Percentiles rank a stretch among this genome's conserved stretches.
phyloP scores from a whole-genome alignment of 1,140 invertebrate genomes.

The Bombus turneri region DNA sequence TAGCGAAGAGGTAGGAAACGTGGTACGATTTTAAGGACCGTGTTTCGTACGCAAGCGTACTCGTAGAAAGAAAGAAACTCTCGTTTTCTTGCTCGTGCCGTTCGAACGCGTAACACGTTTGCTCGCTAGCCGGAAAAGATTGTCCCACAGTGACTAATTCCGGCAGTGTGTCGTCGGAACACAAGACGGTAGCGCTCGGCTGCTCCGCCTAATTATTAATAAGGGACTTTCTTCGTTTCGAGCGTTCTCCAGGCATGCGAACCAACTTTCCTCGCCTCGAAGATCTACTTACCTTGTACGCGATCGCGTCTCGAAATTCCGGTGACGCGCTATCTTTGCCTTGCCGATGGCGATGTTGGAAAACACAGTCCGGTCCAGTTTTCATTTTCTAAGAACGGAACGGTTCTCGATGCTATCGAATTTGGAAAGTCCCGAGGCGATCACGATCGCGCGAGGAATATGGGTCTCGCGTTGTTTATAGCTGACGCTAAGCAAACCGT shows the following conservation, averaged over 20 bases:
- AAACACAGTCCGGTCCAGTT: not conserved
- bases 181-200: not conserved
- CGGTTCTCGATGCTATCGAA: not conserved
- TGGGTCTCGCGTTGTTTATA: not conserved
- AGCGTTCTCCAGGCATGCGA: not conserved
- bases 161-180: not conserved
- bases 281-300: too few species aligned
- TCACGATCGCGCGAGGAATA: not conserved
- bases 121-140: conserved; percentile 40
- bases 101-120: conserved; percentile 28
- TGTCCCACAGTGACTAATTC: conserved; percentile 30
- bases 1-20: too few species aligned
- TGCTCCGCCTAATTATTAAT: conserved; percentile 12
- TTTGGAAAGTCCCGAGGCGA: not conserved
- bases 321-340: too few species aligned
- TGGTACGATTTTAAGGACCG: too few species aligned
- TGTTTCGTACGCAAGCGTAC: too few species aligned
- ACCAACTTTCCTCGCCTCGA: too few species aligned
- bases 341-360: too few species aligned
- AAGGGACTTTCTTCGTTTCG: conserved; percentile 9
- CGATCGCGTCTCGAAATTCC: too few species aligned
- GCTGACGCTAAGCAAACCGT: not conserved
- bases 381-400: not conserved
- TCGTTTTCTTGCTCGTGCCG: conserved; percentile 52
- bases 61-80: conserved; percentile 28